Conservation (phyloP, 2,113 vertebrate genomes). For the Rhipidura dahli region DNA sequence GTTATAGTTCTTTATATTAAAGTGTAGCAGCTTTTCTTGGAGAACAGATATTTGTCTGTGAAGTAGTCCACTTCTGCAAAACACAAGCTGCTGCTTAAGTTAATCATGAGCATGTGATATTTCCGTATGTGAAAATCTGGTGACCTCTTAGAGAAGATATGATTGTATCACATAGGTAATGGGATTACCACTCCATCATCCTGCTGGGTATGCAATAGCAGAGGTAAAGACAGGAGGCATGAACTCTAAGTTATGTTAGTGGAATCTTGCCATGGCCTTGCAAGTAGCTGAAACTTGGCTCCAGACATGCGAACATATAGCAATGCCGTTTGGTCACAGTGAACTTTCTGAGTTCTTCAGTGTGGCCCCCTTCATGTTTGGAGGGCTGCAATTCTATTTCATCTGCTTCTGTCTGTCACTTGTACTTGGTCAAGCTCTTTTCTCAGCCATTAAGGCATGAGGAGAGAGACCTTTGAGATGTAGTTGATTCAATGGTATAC, state of each 20-base stretch:
- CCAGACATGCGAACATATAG: fast-evolving
- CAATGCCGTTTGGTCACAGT: not conserved
- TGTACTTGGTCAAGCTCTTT: not conserved
- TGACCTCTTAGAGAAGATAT: not conserved
- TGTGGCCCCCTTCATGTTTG: not conserved
- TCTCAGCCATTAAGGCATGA: not conserved
- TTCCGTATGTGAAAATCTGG: not conserved
- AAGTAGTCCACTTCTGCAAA: not conserved
- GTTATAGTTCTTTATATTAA: not conserved
- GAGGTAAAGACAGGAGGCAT: not conserved
- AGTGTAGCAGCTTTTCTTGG: not conserved
- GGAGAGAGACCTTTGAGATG: not conserved
- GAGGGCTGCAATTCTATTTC: not conserved
- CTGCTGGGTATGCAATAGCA: not conserved
- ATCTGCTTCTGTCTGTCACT: not conserved
- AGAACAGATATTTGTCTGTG: not conserved
- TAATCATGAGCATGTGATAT: not conserved
- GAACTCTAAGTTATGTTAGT: not conserved
- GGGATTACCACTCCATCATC: not conserved
- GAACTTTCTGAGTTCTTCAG: not conserved
- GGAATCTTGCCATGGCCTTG: not conserved
- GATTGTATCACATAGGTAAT: not conserved
- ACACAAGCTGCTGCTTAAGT: not conserved
- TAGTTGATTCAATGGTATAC: not conserved
- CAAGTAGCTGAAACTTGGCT: not conserved